Conservation (phyloP, 2,797 vertebrate species). For the Melanogrammus aeglefinus region DNA sequence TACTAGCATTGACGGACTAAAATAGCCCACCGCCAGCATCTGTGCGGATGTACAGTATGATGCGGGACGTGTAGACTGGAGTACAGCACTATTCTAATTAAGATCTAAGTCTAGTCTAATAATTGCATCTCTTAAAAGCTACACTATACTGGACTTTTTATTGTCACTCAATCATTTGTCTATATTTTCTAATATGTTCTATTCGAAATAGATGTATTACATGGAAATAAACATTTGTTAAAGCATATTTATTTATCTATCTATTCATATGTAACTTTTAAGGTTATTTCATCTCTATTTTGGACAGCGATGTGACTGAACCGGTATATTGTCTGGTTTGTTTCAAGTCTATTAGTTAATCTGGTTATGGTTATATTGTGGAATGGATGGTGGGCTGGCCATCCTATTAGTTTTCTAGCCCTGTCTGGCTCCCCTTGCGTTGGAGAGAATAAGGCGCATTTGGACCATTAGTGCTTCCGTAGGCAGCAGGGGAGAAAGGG, state of each 20-base stretch:
- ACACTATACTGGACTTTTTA: not conserved
- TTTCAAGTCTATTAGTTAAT: not conserved
- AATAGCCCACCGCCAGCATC: too few relatives aligned
- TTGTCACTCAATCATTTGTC: not conserved
- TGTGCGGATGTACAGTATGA: not conserved
- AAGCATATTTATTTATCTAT: not conserved
- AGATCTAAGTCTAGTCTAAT: not conserved
- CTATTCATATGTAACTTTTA: too few relatives aligned
- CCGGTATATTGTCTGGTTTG: not conserved
- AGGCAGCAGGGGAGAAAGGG: conserved; percentile 59
- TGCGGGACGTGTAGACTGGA: not conserved
- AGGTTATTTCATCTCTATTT: too few relatives aligned
- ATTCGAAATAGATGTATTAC: not conserved
- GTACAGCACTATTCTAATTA: not conserved
- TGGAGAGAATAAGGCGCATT: conserved; percentile 14
- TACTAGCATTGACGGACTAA: not conserved
- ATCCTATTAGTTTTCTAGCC: not conserved
- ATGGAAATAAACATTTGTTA: not conserved
- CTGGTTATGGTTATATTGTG: not conserved
- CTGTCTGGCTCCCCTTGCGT: not conserved
- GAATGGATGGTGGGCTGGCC: not conserved
- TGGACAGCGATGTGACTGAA: too few relatives aligned
- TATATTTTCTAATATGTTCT: too few relatives aligned
- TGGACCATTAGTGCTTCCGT: conserved; percentile 70
- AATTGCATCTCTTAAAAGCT: not conserved